Evolutionary conservation across 2,113 vertebrate species (phyloP).

Genomic region (Apodemus speciosus): DNA sequence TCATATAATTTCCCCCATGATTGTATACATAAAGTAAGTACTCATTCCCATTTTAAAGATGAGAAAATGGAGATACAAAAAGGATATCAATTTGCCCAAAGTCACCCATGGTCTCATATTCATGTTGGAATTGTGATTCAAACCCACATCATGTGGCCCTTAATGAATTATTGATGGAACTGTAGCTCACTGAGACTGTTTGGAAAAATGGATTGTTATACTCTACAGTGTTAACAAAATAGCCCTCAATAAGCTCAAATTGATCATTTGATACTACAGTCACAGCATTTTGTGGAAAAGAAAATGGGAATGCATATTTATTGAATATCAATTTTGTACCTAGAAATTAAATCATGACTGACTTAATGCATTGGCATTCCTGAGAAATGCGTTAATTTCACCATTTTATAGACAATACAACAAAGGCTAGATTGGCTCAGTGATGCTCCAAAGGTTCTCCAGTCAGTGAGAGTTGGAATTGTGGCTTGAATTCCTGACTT

Average conservation of each 20-base stretch:
- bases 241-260: background rate
- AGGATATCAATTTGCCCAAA: background rate
- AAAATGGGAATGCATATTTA: background rate
- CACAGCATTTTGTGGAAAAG: background rate
- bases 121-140: background rate
- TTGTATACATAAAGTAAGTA: background rate
- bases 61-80: background rate
- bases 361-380: background rate
- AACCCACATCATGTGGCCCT: background rate
- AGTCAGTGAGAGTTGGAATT: no score
- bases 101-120: background rate
- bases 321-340: background rate
- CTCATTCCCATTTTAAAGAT: background rate
- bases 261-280: background rate
- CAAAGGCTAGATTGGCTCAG: background rate
- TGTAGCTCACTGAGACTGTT: background rate
- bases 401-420: background rate
- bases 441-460: accelerated
- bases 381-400: background rate
- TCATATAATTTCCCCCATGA: background rate
- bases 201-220: background rate
- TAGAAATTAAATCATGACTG: background rate
- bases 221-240: background rate
- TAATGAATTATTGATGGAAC: background rate
- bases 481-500: background rate